Conservation (phyloP, 2,888 invertebrate species). For the Tenthredo amoena region DNA sequence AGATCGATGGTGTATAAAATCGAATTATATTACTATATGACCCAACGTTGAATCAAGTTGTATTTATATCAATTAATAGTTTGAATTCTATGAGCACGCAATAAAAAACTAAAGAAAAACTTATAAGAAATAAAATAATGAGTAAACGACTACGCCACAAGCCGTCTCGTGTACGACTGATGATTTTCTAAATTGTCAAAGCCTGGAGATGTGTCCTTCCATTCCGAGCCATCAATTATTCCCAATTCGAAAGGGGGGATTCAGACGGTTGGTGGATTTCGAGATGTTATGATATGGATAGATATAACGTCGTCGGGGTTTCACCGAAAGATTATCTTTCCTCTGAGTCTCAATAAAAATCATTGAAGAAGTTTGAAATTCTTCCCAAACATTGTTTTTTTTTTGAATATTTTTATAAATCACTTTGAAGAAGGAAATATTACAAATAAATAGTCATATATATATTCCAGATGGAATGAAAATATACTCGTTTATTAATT, state of each 20-base stretch:
- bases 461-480: not conserved
- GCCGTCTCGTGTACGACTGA: not conserved
- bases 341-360: too few relatives aligned
- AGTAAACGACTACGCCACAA: not conserved
- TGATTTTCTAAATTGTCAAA: not conserved
- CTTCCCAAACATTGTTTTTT: too few relatives aligned
- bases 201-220: not conserved
- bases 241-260: not conserved
- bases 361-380: too few relatives aligned
- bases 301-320: not conserved
- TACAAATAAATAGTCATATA: not conserved
- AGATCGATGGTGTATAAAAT: not conserved
- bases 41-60: too few relatives aligned
- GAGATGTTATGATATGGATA: not conserved
- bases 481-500: constrained; percentile 13
- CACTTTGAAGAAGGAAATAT: not conserved
- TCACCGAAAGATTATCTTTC: not conserved
- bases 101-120: not conserved
- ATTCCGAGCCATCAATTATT: not conserved
- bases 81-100: too few relatives aligned
- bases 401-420: not conserved
- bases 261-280: too few relatives aligned
- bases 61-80: too few relatives aligned
- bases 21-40: too few relatives aligned
- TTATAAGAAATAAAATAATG: not conserved